Conservation (phyloP, 2,113 vertebrate species). For the Pangasianodon gigas region DNA sequence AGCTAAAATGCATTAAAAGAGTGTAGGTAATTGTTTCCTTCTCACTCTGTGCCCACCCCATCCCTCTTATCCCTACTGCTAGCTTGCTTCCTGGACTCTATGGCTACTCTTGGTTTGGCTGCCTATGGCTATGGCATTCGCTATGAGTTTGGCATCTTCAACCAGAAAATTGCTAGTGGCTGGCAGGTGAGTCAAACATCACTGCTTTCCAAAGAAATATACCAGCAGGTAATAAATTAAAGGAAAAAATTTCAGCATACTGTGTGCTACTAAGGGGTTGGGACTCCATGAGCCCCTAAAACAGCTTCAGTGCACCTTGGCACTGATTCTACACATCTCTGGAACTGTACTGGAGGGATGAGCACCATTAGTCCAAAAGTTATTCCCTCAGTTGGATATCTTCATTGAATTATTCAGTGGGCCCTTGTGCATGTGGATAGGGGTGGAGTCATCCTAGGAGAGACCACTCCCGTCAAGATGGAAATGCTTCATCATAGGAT, state of each 20-base stretch:
- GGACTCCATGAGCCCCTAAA: neutral
- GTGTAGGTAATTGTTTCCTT: neutral
- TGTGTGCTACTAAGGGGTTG: neutral
- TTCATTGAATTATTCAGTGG: neutral
- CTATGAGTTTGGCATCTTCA: slow-evolving; percentile 92
- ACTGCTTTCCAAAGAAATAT: neutral
- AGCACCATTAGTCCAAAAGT: neutral
- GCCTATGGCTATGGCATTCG: slow-evolving; percentile 90
- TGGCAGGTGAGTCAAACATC: slow-evolving; percentile 78
- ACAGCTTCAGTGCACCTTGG: neutral
- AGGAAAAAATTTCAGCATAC: neutral
- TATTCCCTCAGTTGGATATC: neutral
- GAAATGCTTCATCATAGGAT: neutral
- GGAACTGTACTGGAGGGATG: neutral
- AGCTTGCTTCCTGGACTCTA: slow-evolving; percentile 92
- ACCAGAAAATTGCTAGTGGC: slow-evolving; percentile 84
- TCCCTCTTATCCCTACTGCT: slow-evolving; percentile 24
- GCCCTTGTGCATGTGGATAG: neutral
- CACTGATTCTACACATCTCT: neutral
- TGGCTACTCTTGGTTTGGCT: slow-evolving; percentile 87
- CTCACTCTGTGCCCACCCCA: neutral
- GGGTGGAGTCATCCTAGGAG: neutral
- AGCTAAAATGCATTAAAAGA: slow-evolving; percentile 8
- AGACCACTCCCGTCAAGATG: neutral
- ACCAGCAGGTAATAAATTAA: neutral